phyloP scores from a whole-genome alignment of 2,888 invertebrate species.

The Copidosoma aretas region DNA sequence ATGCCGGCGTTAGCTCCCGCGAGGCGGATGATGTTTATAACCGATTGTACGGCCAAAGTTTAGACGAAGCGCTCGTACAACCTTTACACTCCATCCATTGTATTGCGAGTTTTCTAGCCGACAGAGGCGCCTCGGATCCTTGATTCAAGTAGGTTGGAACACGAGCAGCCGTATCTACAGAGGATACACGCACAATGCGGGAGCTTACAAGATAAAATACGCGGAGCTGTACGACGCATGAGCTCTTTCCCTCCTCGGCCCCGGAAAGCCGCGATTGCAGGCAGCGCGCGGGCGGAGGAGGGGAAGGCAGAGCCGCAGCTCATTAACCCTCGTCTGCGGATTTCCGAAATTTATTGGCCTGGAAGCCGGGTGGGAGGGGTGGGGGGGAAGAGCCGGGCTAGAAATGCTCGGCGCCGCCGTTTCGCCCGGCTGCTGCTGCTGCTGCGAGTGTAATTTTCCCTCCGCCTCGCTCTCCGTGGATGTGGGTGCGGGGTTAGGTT shows the following conservation, averaged over 20 bases:
- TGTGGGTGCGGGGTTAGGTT: not conserved
- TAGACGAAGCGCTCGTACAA: slow-evolving; percentile 50
- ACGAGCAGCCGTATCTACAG: too few relatives aligned
- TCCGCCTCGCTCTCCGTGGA: too few relatives aligned
- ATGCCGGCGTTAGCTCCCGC: slow-evolving; percentile 9
- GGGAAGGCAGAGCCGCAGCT: slow-evolving; percentile 33
- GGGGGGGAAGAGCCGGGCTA: slow-evolving; percentile 3
- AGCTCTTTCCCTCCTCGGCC: not conserved
- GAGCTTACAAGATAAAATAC: too few relatives aligned
- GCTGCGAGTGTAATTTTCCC: not conserved
- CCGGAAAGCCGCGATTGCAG: slow-evolving; percentile 30
- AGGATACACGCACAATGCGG: too few relatives aligned
- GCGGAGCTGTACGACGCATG: too few relatives aligned
- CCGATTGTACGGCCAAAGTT: slow-evolving; percentile 59
- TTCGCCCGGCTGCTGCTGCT: not conserved
- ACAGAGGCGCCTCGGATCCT: too few relatives aligned
- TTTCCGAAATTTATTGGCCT: slow-evolving; percentile 40
- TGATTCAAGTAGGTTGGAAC: too few relatives aligned
- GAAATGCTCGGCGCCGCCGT: too few relatives aligned
- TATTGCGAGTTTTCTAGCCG: too few relatives aligned
- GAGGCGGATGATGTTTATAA: slow-evolving; percentile 60
- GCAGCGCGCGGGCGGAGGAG: not conserved
- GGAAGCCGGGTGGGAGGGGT: slow-evolving; percentile 16
- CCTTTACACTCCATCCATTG: too few relatives aligned
- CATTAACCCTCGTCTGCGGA: slow-evolving; percentile 42